Evolutionary conservation across 2,888 invertebrate species (phyloP).

Genomic region (Bombyx huttoni): DNA sequence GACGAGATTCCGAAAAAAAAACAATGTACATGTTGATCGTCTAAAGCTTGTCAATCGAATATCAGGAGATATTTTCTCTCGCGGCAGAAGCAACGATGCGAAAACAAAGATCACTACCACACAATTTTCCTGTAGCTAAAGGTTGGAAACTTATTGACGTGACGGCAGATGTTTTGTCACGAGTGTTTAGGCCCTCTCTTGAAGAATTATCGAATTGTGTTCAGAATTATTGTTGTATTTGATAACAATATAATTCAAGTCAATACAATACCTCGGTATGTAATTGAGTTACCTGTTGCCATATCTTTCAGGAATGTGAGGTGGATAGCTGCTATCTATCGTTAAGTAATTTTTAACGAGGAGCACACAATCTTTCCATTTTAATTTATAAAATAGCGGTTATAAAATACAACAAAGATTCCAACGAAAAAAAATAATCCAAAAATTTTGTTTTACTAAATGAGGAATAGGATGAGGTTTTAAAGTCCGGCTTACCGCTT

Average conservation of each 20-base stretch:
- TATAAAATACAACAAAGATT: too few relatives aligned
- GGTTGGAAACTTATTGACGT: not conserved
- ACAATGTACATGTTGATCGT: conserved; percentile 1
- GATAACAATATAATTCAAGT: not conserved
- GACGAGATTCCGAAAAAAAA: conserved; percentile 3
- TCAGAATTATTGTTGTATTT: not conserved
- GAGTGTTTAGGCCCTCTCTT: not conserved
- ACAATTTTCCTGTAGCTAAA: not conserved
- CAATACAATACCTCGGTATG: too few relatives aligned
- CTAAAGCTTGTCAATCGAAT: conserved; percentile 4
- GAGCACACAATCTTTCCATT: too few relatives aligned
- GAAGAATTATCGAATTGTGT: not conserved
- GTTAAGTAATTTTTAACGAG: too few relatives aligned
- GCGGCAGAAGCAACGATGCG: conserved; percentile 3
- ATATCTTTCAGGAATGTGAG: too few relatives aligned
- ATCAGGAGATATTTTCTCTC: conserved; percentile 4
- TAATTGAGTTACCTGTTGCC: too few relatives aligned
- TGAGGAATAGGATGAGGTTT: not conserved
- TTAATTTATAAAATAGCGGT: too few relatives aligned
- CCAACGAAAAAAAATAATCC: too few relatives aligned
- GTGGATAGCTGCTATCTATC: too few relatives aligned
- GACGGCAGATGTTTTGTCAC: not conserved
- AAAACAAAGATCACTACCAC: conserved; percentile 5
- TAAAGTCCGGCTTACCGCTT: not conserved
- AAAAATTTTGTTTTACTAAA: too few relatives aligned